A percentile compares a stretch with the other conserved stretches of the same genome.
Evolutionary conservation across 1,140 invertebrate species (phyloP).

Genomic region (Chelonus insularis): DNA sequence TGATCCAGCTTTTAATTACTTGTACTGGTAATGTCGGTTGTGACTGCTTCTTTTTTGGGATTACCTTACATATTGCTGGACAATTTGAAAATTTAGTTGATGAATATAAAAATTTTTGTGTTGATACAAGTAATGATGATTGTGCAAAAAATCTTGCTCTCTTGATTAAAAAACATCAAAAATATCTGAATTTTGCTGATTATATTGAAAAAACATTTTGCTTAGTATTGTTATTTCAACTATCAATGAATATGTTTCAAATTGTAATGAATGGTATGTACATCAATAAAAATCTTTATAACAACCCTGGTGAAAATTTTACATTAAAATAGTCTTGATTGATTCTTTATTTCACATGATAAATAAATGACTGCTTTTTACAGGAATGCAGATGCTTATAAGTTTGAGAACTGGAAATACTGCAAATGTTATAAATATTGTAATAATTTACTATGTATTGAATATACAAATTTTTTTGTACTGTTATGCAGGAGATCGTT

Average conservation of each 20-base stretch:
- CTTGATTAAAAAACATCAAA: constrained; percentile 26
- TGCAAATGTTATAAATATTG: constrained; percentile 10
- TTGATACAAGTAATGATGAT: neutral
- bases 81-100: constrained; percentile 31
- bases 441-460: constrained; percentile 26
- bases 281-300: too few relatives aligned
- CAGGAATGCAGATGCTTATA: constrained; percentile 38
- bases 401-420: constrained; percentile 19
- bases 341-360: too few relatives aligned
- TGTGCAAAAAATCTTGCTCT: neutral
- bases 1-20: constrained; percentile 12
- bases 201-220: constrained; percentile 28
- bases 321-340: too few relatives aligned
- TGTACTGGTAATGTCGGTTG: constrained; percentile 30
- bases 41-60: constrained; percentile 33
- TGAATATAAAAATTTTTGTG: constrained; percentile 1
- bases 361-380: too few relatives aligned
- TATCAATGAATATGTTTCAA: constrained; percentile 25
- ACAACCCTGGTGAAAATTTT: too few relatives aligned
- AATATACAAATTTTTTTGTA: constrained; percentile 35
- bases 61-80: constrained; percentile 34
- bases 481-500: constrained; percentile 37
- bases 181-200: constrained; percentile 17
- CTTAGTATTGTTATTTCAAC: constrained; percentile 26
- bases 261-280: constrained; percentile 40